These are phyloP conservation scores for Xylophagus ater DNA, from an alignment of 2,888 invertebrate genomes.

Conservation along the genomic window DNA sequence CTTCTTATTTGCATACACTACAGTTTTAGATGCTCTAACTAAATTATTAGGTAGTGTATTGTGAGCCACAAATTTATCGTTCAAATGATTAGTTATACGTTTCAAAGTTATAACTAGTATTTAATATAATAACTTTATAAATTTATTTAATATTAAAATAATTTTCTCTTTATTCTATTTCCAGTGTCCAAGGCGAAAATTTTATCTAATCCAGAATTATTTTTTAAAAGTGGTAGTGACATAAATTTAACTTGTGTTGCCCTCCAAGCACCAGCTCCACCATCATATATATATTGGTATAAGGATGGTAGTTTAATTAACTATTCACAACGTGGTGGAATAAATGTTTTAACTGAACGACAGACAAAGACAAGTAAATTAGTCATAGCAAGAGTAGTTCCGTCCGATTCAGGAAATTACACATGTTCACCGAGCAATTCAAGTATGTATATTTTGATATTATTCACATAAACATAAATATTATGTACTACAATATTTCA, in stretches of 20 bases:
- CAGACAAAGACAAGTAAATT: constrained; percentile 75
- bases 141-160: constrained; percentile 4
- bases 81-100: no score
- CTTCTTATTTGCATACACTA: no score
- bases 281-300: constrained; percentile 73
- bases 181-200: constrained; percentile 84
- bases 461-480: no score
- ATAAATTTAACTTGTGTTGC: constrained; percentile 85
- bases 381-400: constrained; percentile 69
- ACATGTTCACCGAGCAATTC: constrained; percentile 80
- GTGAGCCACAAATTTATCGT: no score
- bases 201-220: constrained; percentile 71
- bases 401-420: constrained; percentile 77
- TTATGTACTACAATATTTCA: no score
- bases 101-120: no score
- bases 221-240: constrained; percentile 81
- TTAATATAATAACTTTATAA: no score
- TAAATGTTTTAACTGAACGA: constrained; percentile 77
- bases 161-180: constrained; percentile 22
- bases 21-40: no score
- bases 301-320: constrained; percentile 72
- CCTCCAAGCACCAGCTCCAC: constrained; percentile 54
- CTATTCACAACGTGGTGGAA: constrained; percentile 75
- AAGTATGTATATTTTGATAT: constrained; percentile 42
- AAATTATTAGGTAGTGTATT: no score